phyloP scores from a whole-genome alignment of 64 coral and sea anemone genomes.

The Platygyra sinensis region DNA sequence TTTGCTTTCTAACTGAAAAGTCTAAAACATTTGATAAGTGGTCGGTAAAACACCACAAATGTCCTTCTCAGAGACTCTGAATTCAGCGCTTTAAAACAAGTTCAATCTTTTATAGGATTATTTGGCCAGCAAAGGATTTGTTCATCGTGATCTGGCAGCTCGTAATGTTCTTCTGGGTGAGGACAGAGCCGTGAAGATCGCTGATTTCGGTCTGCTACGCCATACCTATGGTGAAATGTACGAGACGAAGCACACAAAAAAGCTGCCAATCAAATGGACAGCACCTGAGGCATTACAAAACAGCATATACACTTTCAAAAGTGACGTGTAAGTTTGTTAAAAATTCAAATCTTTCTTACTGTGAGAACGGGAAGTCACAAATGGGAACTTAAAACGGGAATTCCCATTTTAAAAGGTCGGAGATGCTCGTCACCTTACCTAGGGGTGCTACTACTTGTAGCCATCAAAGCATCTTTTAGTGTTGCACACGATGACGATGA shows the following conservation, averaged over 20 bases:
- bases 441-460: no score
- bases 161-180: slow-evolving; percentile 75
- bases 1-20: no score
- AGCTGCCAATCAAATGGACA: slow-evolving; percentile 75
- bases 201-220: slow-evolving; percentile 71
- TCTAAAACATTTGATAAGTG: no score
- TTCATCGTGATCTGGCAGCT: slow-evolving; percentile 69
- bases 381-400: no score
- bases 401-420: no score
- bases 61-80: no score
- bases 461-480: no score
- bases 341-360: not conserved
- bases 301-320: slow-evolving; percentile 55
- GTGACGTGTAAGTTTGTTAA: slow-evolving; percentile 71
- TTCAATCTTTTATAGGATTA: slow-evolving; percentile 38
- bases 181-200: slow-evolving; percentile 64
- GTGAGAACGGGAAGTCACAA: no score
- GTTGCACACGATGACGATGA: no score
- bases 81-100: no score
- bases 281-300: slow-evolving; percentile 64
- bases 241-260: slow-evolving; percentile 41
- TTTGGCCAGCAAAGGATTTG: slow-evolving; percentile 51
- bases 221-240: slow-evolving; percentile 63
- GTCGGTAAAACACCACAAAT: no score
- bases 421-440: no score